These are phyloP conservation scores for Trichomycterus rosablanca DNA, from an alignment of 2,113 vertebrate genomes.

Conservation along the genomic window DNA sequence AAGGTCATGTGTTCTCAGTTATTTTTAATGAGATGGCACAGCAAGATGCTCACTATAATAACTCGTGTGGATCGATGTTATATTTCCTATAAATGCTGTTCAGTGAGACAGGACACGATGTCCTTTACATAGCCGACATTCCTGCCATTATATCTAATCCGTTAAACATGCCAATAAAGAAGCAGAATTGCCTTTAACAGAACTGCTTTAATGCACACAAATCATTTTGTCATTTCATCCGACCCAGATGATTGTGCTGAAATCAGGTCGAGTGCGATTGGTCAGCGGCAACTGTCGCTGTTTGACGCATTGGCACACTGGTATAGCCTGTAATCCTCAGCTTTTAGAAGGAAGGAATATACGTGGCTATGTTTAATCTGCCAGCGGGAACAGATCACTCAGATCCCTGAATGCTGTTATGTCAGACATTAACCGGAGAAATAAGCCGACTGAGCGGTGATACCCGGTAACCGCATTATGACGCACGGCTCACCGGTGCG, in stretches of 20 bases:
- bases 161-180: no score
- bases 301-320: constrained; percentile 30
- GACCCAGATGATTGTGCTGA: not conserved
- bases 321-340: not conserved
- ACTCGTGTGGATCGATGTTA: no score
- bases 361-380: constrained; percentile 42
- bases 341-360: no score
- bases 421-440: constrained; percentile 58
- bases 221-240: no score
- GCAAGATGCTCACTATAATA: no score
- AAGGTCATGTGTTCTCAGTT: no score
- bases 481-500: constrained; percentile 51
- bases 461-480: constrained; percentile 75
- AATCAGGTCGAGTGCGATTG: constrained; percentile 1
- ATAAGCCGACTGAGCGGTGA: constrained; percentile 61
- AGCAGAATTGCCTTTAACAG: no score
- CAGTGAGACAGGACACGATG: not conserved
- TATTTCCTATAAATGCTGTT: no score
- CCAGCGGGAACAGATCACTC: constrained; percentile 24
- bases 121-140: not conserved
- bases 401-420: constrained; percentile 53
- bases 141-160: no score
- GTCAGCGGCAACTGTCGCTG: not conserved
- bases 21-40: no score
- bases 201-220: no score